Evolutionary conservation across 2,113 vertebrate genomes (phyloP).

Genomic region (Benitochromis conjunctus): DNA sequence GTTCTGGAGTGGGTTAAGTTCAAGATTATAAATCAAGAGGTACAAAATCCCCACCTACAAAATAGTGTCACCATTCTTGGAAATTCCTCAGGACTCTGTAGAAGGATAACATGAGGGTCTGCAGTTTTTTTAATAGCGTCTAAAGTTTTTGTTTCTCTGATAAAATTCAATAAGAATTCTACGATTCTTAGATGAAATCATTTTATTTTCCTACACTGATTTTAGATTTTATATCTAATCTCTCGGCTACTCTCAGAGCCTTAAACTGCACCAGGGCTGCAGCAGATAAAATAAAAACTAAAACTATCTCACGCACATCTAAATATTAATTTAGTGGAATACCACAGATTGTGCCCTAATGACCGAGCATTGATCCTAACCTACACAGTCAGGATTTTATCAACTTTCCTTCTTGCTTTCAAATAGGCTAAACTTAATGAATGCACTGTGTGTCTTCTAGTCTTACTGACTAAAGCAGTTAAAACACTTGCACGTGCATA

Average conservation of each 20-base stretch:
- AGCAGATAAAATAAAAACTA: not conserved
- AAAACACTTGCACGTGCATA: not conserved
- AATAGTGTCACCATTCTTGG: not conserved
- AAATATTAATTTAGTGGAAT: not conserved
- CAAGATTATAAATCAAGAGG: not conserved
- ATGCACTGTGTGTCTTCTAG: not conserved
- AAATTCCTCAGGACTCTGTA: not conserved
- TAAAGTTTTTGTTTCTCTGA: not conserved
- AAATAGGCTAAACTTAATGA: not conserved
- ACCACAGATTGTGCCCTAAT: not conserved
- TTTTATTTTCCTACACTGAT: not conserved
- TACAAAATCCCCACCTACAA: not conserved
- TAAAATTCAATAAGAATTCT: not conserved
- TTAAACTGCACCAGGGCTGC: not conserved
- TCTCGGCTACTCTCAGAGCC: not conserved
- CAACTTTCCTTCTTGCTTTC: not conserved
- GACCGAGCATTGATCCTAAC: not conserved
- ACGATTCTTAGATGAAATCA: not conserved
- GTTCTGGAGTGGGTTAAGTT: not conserved
- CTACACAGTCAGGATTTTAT: not conserved
- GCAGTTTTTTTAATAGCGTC: not conserved
- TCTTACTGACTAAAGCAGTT: not conserved
- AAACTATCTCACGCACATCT: not conserved
- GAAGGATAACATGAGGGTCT: not conserved
- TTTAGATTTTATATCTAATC: not conserved